These are phyloP conservation scores for Heteromyza rotundicornis DNA, from an alignment of 2,888 invertebrate genomes.

Conservation along the genomic window DNA sequence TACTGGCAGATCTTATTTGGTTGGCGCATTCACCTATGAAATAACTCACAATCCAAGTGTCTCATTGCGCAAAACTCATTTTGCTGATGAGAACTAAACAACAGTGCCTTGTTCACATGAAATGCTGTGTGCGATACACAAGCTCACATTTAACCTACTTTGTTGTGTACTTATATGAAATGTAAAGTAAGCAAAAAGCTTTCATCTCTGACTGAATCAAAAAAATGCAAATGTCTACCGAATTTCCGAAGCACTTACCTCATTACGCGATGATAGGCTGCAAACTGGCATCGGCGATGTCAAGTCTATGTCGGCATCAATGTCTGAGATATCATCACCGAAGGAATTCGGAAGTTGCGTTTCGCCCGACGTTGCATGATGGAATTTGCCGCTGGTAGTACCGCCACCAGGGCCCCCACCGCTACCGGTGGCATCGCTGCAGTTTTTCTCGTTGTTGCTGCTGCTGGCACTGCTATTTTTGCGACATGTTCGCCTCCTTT, in stretches of 20 bases:
- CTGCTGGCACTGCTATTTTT: slow-evolving; percentile 52
- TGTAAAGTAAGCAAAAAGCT: no score
- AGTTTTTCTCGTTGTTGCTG: slow-evolving; percentile 41
- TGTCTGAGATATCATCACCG: slow-evolving; percentile 83
- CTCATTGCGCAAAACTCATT: no score
- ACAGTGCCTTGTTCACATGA: no score
- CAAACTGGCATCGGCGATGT: slow-evolving; percentile 69
- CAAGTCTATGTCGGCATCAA: slow-evolving; percentile 75
- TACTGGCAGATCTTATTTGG: no score
- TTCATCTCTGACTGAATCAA: no score
- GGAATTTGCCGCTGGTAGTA: slow-evolving; percentile 65
- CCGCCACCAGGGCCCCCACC: slow-evolving; percentile 34
- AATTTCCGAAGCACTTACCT: slow-evolving; percentile 58
- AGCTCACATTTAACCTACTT: no score
- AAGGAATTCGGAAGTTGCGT: slow-evolving; percentile 82
- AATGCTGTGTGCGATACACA: no score
- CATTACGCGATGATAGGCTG: slow-evolving; percentile 56
- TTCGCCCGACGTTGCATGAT: slow-evolving; percentile 72
- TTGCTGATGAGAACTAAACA: no score
- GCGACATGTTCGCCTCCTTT: slow-evolving; percentile 65
- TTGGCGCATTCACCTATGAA: no score
- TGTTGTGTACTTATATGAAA: no score
- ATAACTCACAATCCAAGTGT: no score
- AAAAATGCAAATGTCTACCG: no score
- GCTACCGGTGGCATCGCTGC: slow-evolving; percentile 39